Percentiles rank a stretch among this genome's conserved stretches.
These are phyloP conservation scores for Aphaenogaster floridana DNA, from an alignment of 1,140 invertebrate species.

Conservation along the genomic window DNA sequence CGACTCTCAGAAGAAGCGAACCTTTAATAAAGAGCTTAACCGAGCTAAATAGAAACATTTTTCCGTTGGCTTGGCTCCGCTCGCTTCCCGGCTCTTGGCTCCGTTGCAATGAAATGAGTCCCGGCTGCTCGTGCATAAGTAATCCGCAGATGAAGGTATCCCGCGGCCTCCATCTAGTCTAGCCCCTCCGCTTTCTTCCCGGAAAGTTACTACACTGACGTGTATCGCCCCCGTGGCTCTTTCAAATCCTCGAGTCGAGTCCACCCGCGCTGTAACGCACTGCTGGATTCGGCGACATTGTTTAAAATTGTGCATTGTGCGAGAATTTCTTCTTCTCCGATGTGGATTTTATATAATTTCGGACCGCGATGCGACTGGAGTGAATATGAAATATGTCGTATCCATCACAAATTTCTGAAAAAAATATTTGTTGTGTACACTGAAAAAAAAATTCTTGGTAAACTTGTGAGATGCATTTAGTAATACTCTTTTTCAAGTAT, in stretches of 20 bases:
- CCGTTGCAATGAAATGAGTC: conserved; percentile 82
- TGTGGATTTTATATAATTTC: conserved; percentile 14
- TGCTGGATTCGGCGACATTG: conserved; percentile 43
- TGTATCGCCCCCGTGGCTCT: conserved; percentile 66
- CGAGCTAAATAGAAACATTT: conserved; percentile 86
- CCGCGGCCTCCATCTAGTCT: conserved; percentile 59
- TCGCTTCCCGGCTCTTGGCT: conserved; percentile 73
- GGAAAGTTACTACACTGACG: conserved; percentile 65
- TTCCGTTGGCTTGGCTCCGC: conserved; percentile 79
- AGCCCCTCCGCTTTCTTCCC: conserved; percentile 41
- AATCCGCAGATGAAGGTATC: conserved; percentile 80
- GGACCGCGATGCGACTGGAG: neutral
- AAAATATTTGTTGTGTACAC: neutral
- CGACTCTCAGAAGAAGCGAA: conserved; percentile 72
- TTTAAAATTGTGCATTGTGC: conserved; percentile 39
- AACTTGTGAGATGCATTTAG: too few relatives aligned
- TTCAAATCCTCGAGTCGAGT: conserved; percentile 61
- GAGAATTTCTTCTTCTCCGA: conserved; percentile 13
- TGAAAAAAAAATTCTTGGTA: too few relatives aligned
- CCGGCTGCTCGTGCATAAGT: conserved; percentile 83
- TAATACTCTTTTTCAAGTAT: too few relatives aligned
- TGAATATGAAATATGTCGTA: neutral
- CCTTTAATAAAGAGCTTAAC: conserved; percentile 85
- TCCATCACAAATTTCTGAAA: neutral
- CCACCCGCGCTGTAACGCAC: neutral